Evolutionary conservation across 2,888 invertebrate species (phyloP).

Genomic region (Hermaeophaga mercurialis): DNA sequence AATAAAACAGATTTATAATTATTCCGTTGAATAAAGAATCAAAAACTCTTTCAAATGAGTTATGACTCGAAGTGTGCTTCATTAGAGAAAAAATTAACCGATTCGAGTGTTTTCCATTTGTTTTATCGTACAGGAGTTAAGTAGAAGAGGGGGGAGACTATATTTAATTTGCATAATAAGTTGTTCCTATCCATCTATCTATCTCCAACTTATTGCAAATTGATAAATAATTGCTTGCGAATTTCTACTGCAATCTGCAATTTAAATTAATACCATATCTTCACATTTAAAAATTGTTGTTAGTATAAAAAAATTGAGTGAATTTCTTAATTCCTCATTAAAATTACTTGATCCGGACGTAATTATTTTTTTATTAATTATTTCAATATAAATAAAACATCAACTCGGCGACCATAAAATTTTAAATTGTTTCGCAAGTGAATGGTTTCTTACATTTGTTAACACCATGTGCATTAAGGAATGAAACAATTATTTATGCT

Average conservation of each 20-base stretch:
- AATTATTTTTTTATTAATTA: constrained; percentile 7
- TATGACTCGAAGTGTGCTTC: no score
- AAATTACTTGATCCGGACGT: constrained; percentile 5
- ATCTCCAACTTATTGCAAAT: not conserved
- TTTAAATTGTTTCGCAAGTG: constrained; percentile 11
- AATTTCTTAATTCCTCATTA: constrained; percentile 7
- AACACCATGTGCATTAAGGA: constrained; percentile 6
- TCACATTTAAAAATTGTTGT: not conserved
- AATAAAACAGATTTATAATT: no score
- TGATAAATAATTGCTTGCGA: not conserved
- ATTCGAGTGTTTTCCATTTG: no score
- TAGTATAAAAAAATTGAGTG: constrained; percentile 6
- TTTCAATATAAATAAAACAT: constrained; percentile 13
- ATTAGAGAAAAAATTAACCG: no score
- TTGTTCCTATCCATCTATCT: no score
- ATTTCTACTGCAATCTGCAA: not conserved
- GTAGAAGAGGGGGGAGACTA: no score
- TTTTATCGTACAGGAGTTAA: no score
- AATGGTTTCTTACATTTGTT: not conserved
- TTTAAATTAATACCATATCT: not conserved
- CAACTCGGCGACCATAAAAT: constrained; percentile 9
- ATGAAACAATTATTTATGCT: not conserved
- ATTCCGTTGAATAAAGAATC: no score
- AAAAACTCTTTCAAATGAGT: no score
- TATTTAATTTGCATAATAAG: no score